A percentile compares a stretch with the other conserved stretches of the same genome.
These are phyloP conservation scores for Drosophila lini DNA, from an alignment of 1,140 invertebrate genomes.

Conservation along the genomic window DNA sequence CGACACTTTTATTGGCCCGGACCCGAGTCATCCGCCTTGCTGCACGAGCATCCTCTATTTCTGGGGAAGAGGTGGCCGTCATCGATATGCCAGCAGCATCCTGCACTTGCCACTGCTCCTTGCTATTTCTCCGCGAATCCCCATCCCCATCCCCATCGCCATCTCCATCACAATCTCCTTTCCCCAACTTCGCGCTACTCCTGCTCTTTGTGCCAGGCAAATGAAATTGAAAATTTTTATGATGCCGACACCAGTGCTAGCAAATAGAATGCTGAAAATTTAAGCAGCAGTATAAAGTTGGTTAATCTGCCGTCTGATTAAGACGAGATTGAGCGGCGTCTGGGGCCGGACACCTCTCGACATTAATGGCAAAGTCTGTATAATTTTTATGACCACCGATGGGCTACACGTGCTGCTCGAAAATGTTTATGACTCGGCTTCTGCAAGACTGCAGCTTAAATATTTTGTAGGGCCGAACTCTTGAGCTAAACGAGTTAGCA, in stretches of 20 bases:
- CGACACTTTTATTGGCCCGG: conserved; percentile 79
- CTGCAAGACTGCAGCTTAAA: conserved; percentile 60
- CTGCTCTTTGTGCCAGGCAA: conserved; percentile 65
- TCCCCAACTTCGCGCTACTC: neutral
- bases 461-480: conserved; percentile 57
- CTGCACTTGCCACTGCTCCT: conserved; percentile 39
- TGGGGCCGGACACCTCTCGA: conserved; percentile 35
- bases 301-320: conserved; percentile 76
- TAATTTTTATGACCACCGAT: conserved; percentile 70
- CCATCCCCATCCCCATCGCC: neutral
- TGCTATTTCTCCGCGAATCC: neutral
- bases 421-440: conserved; percentile 57
- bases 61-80: conserved; percentile 35
- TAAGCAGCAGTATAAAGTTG: conserved; percentile 75
- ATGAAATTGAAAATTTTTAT: conserved; percentile 82
- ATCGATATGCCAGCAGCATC: conserved; percentile 72
- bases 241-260: conserved; percentile 53
- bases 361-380: conserved; percentile 64
- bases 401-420: conserved; percentile 46
- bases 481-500: conserved; percentile 57
- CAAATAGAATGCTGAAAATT: conserved; percentile 67
- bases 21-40: conserved; percentile 2
- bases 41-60: conserved; percentile 6
- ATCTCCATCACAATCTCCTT: neutral
- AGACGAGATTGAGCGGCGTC: conserved; percentile 43